Percentiles rank a stretch among this genome's conserved stretches.
phyloP scores from a whole-genome alignment of 2,797 vertebrate genomes.

The Schizothorax lantsangensis region DNA sequence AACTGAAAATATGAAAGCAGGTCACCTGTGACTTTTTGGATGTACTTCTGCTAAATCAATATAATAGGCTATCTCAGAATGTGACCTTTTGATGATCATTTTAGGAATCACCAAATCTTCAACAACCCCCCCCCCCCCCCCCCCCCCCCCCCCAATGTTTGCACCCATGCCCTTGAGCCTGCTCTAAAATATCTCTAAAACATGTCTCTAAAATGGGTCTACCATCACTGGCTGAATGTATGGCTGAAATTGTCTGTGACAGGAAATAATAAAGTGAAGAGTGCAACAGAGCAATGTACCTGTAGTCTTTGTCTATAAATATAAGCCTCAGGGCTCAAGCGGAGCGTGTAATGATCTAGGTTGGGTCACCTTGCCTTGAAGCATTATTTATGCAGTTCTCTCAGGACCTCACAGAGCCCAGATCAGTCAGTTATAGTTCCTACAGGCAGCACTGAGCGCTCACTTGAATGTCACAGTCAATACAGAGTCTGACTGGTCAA shows the following conservation, averaged over 20 bases:
- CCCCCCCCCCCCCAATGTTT: background rate
- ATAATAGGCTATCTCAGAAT: background rate
- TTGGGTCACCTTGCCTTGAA: slow-evolving; percentile 66
- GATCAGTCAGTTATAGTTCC: slow-evolving; percentile 62
- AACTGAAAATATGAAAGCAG: background rate
- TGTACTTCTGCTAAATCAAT: background rate
- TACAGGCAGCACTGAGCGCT: slow-evolving; percentile 38
- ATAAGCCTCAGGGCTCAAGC: slow-evolving; percentile 57
- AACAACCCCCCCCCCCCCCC: no score
- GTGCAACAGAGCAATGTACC: slow-evolving; percentile 49
- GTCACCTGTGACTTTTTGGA: background rate
- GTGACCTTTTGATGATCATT: background rate
- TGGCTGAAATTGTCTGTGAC: slow-evolving; percentile 39
- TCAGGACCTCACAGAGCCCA: slow-evolving; percentile 49
- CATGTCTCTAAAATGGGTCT: background rate
- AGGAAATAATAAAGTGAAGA: slow-evolving; percentile 39
- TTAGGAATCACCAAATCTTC: background rate
- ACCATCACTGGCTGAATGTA: slow-evolving; percentile 28
- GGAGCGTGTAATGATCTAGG: slow-evolving; percentile 60
- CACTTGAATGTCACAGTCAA: slow-evolving; percentile 50
- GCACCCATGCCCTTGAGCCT: background rate
- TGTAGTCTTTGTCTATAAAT: slow-evolving; percentile 64
- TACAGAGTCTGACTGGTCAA: slow-evolving; percentile 42
- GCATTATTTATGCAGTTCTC: slow-evolving; percentile 61
- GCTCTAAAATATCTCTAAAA: background rate